Conservation (phyloP, 2,797 vertebrate genomes). For the Rhinoraja longicauda region DNA sequence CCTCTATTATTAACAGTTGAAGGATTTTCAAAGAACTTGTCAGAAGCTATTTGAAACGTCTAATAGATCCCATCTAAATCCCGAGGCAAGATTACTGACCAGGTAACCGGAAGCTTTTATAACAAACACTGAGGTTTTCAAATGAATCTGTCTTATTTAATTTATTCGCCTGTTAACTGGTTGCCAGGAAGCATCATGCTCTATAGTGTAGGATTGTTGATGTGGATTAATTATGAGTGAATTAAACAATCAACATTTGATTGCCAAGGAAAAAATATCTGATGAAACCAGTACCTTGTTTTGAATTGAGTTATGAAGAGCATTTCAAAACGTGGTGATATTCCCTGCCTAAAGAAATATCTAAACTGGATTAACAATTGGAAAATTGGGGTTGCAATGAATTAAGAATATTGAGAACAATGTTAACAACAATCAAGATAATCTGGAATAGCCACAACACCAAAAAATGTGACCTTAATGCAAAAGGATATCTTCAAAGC, state of each 20-base stretch:
- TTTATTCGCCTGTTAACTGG: neutral
- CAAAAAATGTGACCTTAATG: neutral
- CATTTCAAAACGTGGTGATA: neutral
- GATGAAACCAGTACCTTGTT: neutral
- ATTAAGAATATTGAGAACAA: neutral
- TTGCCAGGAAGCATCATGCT: neutral
- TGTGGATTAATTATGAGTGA: neutral
- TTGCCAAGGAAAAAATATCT: neutral
- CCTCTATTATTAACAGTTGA: neutral
- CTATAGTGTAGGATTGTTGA: neutral
- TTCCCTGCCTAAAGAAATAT: neutral
- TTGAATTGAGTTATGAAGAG: neutral
- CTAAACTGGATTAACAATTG: neutral
- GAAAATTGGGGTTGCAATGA: neutral
- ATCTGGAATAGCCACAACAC: neutral
- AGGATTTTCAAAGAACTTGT: neutral
- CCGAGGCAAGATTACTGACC: neutral
- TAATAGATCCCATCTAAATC: neutral
- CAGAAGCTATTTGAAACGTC: neutral
- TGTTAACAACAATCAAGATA: neutral
- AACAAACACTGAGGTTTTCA: neutral
- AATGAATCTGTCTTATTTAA: neutral
- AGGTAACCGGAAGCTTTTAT: neutral
- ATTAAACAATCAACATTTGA: neutral
- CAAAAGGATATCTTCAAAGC: neutral